Conservation (phyloP, 2,113 vertebrate species). For the Chloropsis hardwickii region DNA sequence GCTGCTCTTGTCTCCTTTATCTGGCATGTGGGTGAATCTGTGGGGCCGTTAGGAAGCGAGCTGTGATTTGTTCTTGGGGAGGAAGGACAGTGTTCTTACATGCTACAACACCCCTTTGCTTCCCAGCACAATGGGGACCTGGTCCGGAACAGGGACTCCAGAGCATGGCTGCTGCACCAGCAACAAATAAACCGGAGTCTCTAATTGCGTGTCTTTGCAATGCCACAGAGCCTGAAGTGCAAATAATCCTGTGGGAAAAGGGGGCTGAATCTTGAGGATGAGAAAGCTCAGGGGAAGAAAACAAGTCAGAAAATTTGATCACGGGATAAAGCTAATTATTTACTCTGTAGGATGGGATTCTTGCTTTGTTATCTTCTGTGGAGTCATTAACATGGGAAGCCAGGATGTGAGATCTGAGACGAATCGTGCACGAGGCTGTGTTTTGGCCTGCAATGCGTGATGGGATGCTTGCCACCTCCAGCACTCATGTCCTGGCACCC, state of each 20-base stretch:
- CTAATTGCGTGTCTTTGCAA: background rate
- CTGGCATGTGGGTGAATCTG: background rate
- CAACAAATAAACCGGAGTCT: background rate
- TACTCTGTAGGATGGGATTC: background rate
- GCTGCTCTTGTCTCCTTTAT: background rate
- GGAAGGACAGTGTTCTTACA: background rate
- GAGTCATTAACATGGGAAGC: background rate
- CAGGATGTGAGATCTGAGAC: background rate
- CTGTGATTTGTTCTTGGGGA: background rate
- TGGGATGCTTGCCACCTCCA: background rate
- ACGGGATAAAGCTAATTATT: background rate
- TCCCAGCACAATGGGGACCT: background rate
- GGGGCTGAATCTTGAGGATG: background rate
- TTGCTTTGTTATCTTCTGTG: background rate
- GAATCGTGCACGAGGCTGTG: background rate
- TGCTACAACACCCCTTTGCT: accelerated
- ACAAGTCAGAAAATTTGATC: background rate
- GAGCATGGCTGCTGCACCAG: background rate
- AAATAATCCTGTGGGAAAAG: background rate
- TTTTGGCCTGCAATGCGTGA: background rate
- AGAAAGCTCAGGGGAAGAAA: background rate
- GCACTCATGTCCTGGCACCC: background rate
- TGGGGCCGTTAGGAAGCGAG: background rate
- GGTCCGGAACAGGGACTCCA: background rate
- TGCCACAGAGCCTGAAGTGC: background rate